Evolutionary conservation across 2,797 vertebrate species (phyloP).

Genomic region (Semaprochilodus insignis): DNA sequence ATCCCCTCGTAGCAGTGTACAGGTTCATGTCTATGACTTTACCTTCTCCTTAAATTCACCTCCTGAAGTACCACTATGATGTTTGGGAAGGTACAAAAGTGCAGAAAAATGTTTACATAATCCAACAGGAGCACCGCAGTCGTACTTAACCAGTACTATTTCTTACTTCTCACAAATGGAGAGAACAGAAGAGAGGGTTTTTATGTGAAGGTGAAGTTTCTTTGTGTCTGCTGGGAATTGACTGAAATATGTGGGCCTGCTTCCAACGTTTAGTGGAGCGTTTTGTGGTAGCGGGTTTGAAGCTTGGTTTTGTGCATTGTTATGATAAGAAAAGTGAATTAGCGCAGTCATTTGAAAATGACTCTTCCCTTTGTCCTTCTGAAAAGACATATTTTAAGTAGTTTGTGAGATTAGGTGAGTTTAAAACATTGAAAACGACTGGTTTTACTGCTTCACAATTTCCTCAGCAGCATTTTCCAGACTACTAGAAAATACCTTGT

Average conservation of each 20-base stretch:
- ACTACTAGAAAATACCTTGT: not conserved
- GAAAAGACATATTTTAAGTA: not conserved
- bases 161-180: not conserved
- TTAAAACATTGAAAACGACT: not conserved
- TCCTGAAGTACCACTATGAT: slow-evolving; percentile 11
- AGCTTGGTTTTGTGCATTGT: slow-evolving; percentile 17
- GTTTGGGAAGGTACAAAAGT: slow-evolving; percentile 36
- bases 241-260: slow-evolving; percentile 36
- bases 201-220: slow-evolving; percentile 13
- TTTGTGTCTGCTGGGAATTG: slow-evolving; percentile 11
- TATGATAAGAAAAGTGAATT: slow-evolving; percentile 27
- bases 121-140: slow-evolving; percentile 5
- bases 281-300: slow-evolving; percentile 15
- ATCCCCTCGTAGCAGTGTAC: slow-evolving; percentile 16
- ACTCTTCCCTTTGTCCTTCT: slow-evolving; percentile 4
- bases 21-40: slow-evolving; percentile 19
- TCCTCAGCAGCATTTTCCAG: too few species aligned
- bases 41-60: slow-evolving; percentile 19
- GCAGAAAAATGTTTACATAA: slow-evolving; percentile 39
- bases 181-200: slow-evolving; percentile 1
- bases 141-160: slow-evolving; percentile 3
- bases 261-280: slow-evolving; percentile 4
- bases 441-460: not conserved
- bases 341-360: slow-evolving; percentile 19
- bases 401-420: not conserved